A percentile compares a stretch with the other conserved stretches of the same genome.
Evolutionary conservation across 2,113 vertebrate genomes (phyloP).

Genomic region (Paralichthys olivaceus): DNA sequence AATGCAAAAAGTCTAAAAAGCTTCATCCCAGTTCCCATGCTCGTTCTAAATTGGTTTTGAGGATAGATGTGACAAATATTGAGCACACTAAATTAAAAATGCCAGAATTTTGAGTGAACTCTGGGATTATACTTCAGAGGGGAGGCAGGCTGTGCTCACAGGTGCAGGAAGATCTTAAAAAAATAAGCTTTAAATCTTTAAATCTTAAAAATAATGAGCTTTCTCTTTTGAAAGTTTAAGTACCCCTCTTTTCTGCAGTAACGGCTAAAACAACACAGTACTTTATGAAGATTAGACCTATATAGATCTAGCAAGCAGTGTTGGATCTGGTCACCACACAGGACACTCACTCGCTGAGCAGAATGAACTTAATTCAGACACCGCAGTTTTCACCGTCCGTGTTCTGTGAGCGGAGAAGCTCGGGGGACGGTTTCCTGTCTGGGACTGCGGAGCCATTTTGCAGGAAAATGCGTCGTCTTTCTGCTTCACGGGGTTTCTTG

Average conservation of each 20-base stretch:
- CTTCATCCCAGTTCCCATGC: not conserved
- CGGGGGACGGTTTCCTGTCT: slow-evolving; percentile 11
- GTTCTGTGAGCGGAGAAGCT: not conserved
- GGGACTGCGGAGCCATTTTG: slow-evolving; percentile 62
- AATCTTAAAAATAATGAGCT: not conserved
- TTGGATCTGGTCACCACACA: too few species aligned
- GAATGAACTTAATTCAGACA: not conserved
- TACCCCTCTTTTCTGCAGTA: too few species aligned
- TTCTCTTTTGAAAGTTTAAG: not conserved
- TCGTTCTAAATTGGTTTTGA: not conserved
- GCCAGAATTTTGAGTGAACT: not conserved
- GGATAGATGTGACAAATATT: not conserved
- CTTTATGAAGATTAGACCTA: not conserved
- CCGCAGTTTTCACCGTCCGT: not conserved
- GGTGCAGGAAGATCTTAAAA: not conserved
- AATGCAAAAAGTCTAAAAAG: too few species aligned
- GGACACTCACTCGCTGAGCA: not conserved
- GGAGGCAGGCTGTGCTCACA: not conserved
- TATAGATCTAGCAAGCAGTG: not conserved
- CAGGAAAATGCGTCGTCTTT: slow-evolving; percentile 57
- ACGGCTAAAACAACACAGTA: not conserved
- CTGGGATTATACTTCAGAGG: not conserved
- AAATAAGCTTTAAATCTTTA: not conserved
- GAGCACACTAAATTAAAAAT: not conserved
- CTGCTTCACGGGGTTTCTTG: slow-evolving; percentile 45